phyloP scores from a whole-genome alignment of 30 jellyfish, hydroid and myxozoan genomes.

The Hydra vulgaris region DNA sequence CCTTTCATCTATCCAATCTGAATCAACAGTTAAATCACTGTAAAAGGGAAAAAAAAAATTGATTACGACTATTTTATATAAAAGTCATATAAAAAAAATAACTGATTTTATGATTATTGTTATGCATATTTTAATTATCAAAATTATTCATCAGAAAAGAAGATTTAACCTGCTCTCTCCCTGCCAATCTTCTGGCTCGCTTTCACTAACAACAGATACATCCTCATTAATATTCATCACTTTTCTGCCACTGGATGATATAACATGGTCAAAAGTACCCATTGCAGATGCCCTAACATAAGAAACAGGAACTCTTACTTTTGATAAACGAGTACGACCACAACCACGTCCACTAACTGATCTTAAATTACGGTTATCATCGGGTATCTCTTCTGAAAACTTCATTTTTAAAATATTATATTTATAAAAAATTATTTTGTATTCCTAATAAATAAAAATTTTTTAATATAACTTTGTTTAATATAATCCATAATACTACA shows the following conservation, averaged over 20 bases:
- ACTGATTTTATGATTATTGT: no score
- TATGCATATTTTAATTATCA: no score
- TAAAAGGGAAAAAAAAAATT: background rate
- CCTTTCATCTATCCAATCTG: conserved; percentile 36
- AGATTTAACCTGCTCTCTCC: conserved; percentile 35
- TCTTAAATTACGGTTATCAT: background rate
- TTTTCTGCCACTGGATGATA: conserved; percentile 20
- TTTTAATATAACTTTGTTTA: no score
- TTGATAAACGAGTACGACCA: conserved; percentile 18
- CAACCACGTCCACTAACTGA: conserved; percentile 28
- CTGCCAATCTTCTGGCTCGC: conserved; percentile 46
- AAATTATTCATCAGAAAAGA: background rate
- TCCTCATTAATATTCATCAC: conserved; percentile 16
- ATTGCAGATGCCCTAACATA: conserved; percentile 33
- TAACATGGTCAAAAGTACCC: background rate
- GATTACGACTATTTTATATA: no score
- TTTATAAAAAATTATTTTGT: no score
- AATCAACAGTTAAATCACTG: conserved; percentile 36
- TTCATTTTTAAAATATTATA: no score
- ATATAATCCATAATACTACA: no score
- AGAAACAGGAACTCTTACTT: conserved; percentile 8
- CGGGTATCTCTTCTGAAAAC: background rate
- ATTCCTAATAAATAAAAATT: no score
- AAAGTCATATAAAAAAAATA: background rate
- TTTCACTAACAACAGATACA: background rate